These are phyloP conservation scores for Leptinotarsa tumamoca DNA, from an alignment of 2,888 invertebrate genomes.

Conservation along the genomic window DNA sequence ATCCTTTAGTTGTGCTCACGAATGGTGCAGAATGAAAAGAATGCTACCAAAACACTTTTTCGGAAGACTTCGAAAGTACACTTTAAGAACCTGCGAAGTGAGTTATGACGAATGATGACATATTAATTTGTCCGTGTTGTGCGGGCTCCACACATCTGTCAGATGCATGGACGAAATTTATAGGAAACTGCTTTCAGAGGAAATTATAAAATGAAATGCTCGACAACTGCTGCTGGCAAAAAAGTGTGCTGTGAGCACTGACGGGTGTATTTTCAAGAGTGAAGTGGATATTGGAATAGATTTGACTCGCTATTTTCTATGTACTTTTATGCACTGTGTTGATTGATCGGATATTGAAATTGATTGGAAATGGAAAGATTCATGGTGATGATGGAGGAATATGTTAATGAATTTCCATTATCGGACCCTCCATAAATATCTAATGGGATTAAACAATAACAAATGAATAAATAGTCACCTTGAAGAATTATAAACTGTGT, in stretches of 20 bases:
- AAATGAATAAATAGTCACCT: too few relatives aligned
- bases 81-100: constrained; percentile 42
- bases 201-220: constrained; percentile 20
- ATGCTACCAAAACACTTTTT: background rate
- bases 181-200: constrained; percentile 17
- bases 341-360: background rate
- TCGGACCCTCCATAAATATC: too few relatives aligned
- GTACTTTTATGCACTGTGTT: background rate
- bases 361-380: background rate
- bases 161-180: constrained; percentile 26
- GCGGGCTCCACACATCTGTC: constrained; percentile 44
- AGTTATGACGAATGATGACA: constrained; percentile 50
- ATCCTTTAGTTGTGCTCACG: background rate
- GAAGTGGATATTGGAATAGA: background rate
- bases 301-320: background rate
- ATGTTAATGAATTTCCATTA: too few relatives aligned
- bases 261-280: background rate
- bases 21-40: background rate
- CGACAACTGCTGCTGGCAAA: background rate
- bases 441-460: too few relatives aligned
- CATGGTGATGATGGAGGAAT: too few relatives aligned
- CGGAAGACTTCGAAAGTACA: constrained; percentile 21
- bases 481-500: too few relatives aligned
- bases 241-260: background rate
- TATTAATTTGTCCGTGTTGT: constrained; percentile 49